phyloP scores from a whole-genome alignment of 2,797 vertebrate species.

The Furcifer pardalis region DNA sequence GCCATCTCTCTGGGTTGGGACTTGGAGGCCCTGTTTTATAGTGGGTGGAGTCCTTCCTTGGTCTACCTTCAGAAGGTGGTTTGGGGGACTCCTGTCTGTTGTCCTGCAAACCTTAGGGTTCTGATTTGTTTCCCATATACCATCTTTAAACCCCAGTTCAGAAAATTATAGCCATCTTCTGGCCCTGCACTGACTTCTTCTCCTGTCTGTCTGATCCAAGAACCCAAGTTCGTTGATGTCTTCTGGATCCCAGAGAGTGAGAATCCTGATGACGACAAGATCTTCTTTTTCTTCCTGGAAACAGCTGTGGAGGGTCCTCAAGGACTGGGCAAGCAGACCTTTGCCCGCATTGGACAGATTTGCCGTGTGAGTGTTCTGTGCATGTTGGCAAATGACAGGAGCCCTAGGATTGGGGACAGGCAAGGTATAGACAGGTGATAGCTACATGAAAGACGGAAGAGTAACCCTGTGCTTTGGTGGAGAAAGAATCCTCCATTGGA shows the following conservation, averaged over 20 bases:
- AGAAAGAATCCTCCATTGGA: too few relatives aligned
- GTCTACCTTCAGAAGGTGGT: too few relatives aligned
- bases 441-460: background rate
- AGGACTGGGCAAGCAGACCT: slow-evolving; percentile 87
- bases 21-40: too few relatives aligned
- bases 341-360: slow-evolving; percentile 93
- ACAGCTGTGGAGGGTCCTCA: slow-evolving; percentile 88
- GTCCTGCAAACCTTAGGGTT: too few relatives aligned
- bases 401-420: background rate
- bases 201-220: slow-evolving; percentile 70
- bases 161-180: background rate
- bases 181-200: background rate
- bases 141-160: background rate
- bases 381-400: fast-evolving
- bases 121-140: too few relatives aligned
- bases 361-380: slow-evolving; percentile 83
- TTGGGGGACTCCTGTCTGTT: too few relatives aligned
- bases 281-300: slow-evolving; percentile 98
- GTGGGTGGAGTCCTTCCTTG: too few relatives aligned
- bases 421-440: background rate
- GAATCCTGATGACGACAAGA: slow-evolving; percentile 95
- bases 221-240: slow-evolving; percentile 93
- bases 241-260: slow-evolving; percentile 97
- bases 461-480: background rate
- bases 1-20: too few relatives aligned